Evolutionary conservation across 2,113 vertebrate genomes (phyloP).

Genomic region (Theristicus caerulescens): DNA sequence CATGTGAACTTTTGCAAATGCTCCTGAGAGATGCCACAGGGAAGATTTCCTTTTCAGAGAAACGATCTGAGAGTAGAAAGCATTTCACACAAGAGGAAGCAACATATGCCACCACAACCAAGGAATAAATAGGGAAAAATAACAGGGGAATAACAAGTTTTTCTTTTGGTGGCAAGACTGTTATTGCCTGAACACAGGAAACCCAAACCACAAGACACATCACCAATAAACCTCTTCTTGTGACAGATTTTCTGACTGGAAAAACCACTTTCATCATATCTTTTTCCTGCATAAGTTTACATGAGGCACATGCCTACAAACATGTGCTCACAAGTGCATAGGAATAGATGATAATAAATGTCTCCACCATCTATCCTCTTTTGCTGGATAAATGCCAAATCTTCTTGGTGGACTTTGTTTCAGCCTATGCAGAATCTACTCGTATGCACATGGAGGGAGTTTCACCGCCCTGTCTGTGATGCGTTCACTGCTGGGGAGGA

Average conservation of each 20-base stretch:
- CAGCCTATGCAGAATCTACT: background rate
- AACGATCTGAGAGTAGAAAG: constrained; percentile 53
- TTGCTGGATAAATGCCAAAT: background rate
- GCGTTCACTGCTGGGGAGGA: background rate
- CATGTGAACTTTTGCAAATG: constrained; percentile 57
- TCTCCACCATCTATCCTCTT: background rate
- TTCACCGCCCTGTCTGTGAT: background rate
- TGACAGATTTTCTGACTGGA: background rate
- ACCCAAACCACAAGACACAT: background rate
- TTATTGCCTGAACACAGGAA: constrained; percentile 10
- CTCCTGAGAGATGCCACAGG: constrained; percentile 61
- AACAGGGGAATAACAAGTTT: constrained; percentile 48
- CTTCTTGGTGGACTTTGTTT: background rate
- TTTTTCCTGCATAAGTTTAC: background rate
- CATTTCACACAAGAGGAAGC: constrained; percentile 62
- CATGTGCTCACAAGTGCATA: background rate
- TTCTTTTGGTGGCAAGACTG: constrained; percentile 6
- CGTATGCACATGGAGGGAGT: background rate
- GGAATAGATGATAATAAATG: background rate
- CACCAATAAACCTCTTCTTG: background rate
- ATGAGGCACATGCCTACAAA: background rate
- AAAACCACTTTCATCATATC: background rate
- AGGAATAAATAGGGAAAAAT: constrained; percentile 55
- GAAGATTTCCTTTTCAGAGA: constrained; percentile 57
- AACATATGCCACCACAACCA: constrained; percentile 48